Conservation (phyloP, 2,113 vertebrate species). For the Cavia porcellus region DNA sequence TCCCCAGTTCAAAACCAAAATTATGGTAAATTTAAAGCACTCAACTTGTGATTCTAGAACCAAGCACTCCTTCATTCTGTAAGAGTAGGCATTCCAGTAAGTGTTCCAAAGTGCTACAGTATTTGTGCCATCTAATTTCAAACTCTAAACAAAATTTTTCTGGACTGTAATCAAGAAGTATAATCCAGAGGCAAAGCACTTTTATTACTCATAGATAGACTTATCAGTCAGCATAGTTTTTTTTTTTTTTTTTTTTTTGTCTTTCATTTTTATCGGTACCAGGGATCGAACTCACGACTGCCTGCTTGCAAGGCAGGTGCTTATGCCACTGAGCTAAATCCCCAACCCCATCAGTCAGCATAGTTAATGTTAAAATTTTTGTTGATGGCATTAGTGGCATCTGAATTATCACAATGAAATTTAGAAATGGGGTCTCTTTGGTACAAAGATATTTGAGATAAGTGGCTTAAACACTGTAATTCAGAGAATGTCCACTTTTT, state of each 20-base stretch:
- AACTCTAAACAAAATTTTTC: neutral
- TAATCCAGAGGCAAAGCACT: neutral
- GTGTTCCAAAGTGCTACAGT: neutral
- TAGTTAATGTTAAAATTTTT: neutral
- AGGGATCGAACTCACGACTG: too few relatives aligned
- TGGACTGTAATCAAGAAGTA: neutral
- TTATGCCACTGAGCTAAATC: too few relatives aligned
- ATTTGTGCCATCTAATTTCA: neutral
- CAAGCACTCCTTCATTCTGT: neutral
- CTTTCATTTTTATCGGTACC: too few relatives aligned
- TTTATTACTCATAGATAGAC: neutral
- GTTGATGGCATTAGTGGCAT: neutral
- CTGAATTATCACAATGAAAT: neutral
- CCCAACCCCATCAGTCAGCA: neutral
- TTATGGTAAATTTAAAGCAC: neutral
- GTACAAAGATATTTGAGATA: neutral
- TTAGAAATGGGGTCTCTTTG: slow-evolving; percentile 20
- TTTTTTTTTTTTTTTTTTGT: too few relatives aligned
- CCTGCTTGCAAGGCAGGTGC: too few relatives aligned
- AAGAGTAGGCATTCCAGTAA: neutral
- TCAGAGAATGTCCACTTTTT: neutral
- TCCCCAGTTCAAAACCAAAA: neutral
- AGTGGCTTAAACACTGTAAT: neutral
- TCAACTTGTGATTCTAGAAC: neutral
- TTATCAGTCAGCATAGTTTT: neutral